Percentiles rank a stretch among this genome's conserved stretches.
Conservation (phyloP, 2,888 invertebrate species). For the Hydrotaea diabolus region DNA sequence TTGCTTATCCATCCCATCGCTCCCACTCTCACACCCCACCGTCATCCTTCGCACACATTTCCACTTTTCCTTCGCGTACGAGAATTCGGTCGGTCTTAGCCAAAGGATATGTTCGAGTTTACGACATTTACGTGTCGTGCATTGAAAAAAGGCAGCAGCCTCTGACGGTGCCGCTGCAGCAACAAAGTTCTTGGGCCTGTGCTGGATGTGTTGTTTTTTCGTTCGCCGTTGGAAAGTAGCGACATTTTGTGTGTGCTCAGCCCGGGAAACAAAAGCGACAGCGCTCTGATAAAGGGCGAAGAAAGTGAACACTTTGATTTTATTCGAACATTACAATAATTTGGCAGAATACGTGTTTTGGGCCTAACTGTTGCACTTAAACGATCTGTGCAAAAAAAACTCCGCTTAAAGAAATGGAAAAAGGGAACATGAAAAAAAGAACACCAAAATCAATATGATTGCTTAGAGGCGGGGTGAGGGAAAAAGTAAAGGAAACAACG, state of each 20-base stretch:
- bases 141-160: conserved; percentile 42
- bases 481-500: background rate
- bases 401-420: background rate
- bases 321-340: conserved; percentile 61
- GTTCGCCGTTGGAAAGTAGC: background rate
- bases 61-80: conserved; percentile 20
- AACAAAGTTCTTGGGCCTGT: conserved; percentile 30
- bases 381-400: conserved; percentile 9
- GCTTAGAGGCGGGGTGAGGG: background rate
- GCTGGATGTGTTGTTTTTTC: conserved; percentile 5
- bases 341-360: conserved; percentile 59
- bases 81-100: conserved; percentile 23
- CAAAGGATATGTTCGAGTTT: conserved; percentile 54
- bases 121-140: conserved; percentile 65
- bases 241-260: no score
- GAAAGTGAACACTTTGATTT: conserved; percentile 53
- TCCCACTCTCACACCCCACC: no score
- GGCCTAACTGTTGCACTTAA: conserved; percentile 65
- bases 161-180: background rate
- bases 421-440: background rate
- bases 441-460: conserved; percentile 45
- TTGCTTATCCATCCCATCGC: conserved; percentile 21
- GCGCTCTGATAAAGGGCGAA: conserved; percentile 26
- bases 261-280: conserved; percentile 1
- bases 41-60: conserved; percentile 9